Percentiles rank a stretch among this genome's conserved stretches.
Evolutionary conservation across 2,113 vertebrate species (phyloP).

Genomic region (Guaruba guarouba): DNA sequence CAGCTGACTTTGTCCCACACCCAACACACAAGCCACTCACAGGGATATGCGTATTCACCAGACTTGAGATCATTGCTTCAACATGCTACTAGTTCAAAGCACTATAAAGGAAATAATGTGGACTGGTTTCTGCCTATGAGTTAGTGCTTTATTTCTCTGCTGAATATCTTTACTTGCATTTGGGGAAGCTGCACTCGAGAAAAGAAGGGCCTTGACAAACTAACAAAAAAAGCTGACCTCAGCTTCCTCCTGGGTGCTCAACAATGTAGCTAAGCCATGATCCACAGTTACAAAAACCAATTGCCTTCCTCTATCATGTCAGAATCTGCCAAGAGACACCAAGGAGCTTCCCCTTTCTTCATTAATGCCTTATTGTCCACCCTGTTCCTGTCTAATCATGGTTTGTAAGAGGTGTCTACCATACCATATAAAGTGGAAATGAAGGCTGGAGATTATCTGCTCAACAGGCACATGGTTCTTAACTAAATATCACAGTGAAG

Average conservation of each 20-base stretch:
- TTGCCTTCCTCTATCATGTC: not conserved
- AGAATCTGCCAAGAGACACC: not conserved
- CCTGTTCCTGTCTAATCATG: not conserved
- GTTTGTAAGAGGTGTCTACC: not conserved
- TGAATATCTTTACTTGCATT: not conserved
- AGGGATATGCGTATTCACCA: fast-evolving
- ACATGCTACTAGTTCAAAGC: not conserved
- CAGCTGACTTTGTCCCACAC: not conserved
- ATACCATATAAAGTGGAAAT: not conserved
- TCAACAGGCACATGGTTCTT: not conserved
- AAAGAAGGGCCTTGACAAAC: not conserved
- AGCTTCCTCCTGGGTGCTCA: not conserved
- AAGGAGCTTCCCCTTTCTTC: not conserved
- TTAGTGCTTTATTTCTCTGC: not conserved
- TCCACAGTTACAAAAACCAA: not conserved
- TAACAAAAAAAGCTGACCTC: not conserved
- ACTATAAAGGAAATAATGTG: not conserved
- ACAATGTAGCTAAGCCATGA: not conserved
- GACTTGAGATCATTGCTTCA: not conserved
- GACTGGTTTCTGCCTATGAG: not conserved
- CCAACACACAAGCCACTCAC: not conserved
- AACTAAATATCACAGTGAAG: not conserved
- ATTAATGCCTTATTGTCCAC: not conserved
- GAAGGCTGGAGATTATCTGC: not conserved
- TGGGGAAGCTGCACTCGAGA: not conserved